Conservation (phyloP, 2,113 vertebrate species). For the Malurus elegans region DNA sequence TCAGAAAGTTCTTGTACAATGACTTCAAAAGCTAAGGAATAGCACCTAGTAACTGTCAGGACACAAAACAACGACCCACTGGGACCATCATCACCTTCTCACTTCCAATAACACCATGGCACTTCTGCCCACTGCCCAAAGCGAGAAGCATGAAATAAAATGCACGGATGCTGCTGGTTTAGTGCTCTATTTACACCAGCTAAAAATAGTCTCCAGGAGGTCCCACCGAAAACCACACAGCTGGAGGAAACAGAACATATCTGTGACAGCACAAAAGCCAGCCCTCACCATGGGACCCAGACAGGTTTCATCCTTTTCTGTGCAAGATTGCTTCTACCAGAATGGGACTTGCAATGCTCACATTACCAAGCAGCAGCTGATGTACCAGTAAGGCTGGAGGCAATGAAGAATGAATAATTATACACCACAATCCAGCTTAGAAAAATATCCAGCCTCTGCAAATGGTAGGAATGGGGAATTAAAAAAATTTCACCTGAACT, state of each 20-base stretch:
- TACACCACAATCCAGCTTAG: neutral
- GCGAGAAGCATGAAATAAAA: neutral
- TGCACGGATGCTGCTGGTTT: neutral
- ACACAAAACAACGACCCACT: neutral
- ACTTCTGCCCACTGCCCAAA: neutral
- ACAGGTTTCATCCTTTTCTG: neutral
- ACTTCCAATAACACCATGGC: rapidly evolving
- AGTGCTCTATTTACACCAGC: neutral
- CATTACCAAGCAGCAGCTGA: neutral
- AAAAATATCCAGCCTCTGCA: neutral
- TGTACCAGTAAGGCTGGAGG: neutral
- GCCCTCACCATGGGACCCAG: rapidly evolving
- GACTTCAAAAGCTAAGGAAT: neutral
- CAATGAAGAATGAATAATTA: neutral
- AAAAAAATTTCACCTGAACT: neutral
- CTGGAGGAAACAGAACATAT: neutral
- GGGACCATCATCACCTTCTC: neutral
- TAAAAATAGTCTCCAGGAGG: neutral
- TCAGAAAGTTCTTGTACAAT: neutral
- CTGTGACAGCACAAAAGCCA: neutral
- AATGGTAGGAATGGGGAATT: neutral
- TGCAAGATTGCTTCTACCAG: neutral
- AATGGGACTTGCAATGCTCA: neutral
- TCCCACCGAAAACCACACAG: neutral
- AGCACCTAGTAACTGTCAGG: neutral